Conservation (phyloP, 2,113 vertebrate genomes). For the Balaenoptera acutorostrata region DNA sequence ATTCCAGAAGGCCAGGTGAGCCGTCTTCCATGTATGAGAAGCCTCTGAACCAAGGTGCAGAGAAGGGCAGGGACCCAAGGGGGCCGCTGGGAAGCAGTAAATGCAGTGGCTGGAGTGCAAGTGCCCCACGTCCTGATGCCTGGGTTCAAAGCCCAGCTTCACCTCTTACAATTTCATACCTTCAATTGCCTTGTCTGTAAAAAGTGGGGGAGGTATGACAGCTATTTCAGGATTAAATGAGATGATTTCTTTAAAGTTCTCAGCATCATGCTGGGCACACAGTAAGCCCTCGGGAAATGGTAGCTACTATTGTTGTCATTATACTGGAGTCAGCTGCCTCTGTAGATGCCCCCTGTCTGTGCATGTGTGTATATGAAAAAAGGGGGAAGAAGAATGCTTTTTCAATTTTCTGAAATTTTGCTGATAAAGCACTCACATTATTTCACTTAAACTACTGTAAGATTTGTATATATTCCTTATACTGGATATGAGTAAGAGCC, state of each 20-base stretch:
- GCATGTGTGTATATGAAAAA: accelerated
- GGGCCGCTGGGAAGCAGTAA: accelerated
- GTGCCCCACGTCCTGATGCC: accelerated
- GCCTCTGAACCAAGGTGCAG: background rate
- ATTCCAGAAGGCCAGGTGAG: background rate
- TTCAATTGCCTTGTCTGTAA: background rate
- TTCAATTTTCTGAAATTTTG: background rate
- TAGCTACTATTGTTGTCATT: accelerated
- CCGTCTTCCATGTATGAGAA: background rate
- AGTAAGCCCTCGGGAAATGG: accelerated
- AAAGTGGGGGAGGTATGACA: background rate
- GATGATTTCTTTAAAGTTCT: background rate
- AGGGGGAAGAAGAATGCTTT: background rate
- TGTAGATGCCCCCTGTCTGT: accelerated
- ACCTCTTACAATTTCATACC: background rate
- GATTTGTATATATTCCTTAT: background rate
- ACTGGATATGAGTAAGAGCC: background rate
- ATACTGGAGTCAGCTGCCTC: background rate
- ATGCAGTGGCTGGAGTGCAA: accelerated
- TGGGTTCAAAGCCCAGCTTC: background rate
- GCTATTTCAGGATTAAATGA: background rate
- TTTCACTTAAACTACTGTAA: background rate
- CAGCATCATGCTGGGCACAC: accelerated
- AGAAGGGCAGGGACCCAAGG: background rate
- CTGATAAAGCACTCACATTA: background rate